Evolutionary conservation across 2,113 vertebrate species (phyloP).

Genomic region (Myrmophylax atrothorax): DNA sequence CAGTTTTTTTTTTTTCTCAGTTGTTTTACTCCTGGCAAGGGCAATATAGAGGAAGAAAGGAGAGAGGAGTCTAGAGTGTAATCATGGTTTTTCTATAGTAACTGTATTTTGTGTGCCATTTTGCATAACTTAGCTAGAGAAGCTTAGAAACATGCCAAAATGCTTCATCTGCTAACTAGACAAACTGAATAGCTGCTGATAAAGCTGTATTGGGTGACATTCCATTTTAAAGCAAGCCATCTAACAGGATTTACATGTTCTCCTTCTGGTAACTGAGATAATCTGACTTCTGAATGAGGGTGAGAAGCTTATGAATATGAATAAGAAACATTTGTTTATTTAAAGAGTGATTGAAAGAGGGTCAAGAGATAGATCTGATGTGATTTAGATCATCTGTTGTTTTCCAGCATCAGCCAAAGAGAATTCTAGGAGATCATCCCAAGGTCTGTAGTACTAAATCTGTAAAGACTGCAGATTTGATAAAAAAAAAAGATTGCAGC

Average conservation of each 20-base stretch:
- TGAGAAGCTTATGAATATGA: neutral
- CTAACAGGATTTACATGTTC: neutral
- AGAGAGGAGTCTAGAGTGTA: neutral
- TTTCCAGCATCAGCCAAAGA: neutral
- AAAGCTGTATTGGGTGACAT: neutral
- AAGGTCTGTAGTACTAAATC: neutral
- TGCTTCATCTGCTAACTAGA: neutral
- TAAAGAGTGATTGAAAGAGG: neutral
- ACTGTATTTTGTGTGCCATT: neutral
- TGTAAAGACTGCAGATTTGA: neutral
- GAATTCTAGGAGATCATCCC: neutral
- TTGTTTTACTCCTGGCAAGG: neutral
- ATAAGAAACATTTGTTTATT: conserved; percentile 9
- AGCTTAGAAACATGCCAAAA: neutral
- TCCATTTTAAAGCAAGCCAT: neutral
- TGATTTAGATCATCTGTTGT: neutral
- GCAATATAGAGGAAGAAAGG: neutral
- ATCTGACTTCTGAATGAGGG: neutral
- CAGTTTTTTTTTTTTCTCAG: neutral
- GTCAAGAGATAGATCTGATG: neutral
- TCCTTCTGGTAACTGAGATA: neutral
- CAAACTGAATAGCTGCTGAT: neutral
- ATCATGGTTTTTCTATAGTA: neutral
- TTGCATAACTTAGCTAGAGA: neutral
- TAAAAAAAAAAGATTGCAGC: neutral